Percentiles rank a stretch among this genome's conserved stretches.
These are phyloP conservation scores for Lycopodina hypogea DNA, from an alignment of 37 sponge, comb jelly and placozoan species.

Conservation along the genomic window DNA sequence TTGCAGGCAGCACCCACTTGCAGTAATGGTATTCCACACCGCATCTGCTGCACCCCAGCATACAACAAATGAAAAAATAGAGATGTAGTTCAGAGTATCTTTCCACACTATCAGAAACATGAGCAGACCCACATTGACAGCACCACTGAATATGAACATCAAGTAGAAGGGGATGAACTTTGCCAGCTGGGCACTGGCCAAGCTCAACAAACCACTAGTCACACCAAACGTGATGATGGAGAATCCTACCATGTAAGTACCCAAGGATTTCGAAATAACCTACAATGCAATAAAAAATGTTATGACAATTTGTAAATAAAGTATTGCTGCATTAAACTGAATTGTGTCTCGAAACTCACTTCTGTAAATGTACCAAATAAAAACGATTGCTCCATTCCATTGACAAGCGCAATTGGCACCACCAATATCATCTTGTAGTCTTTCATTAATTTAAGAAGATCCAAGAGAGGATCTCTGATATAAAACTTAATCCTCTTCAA, in stretches of 20 bases:
- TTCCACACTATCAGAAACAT: constrained; percentile 56
- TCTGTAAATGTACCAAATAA: constrained; percentile 37
- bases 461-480: constrained; percentile 26
- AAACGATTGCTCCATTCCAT: constrained; percentile 35
- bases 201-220: constrained; percentile 32
- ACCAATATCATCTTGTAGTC: constrained; percentile 27
- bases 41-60: constrained; percentile 54
- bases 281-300: too few relatives aligned
- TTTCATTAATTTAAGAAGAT: constrained; percentile 11
- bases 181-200: constrained; percentile 18
- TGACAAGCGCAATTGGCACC: constrained; percentile 13
- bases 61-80: constrained; percentile 34
- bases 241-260: constrained; percentile 51
- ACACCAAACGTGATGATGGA: constrained; percentile 35
- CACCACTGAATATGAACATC: constrained; percentile 19
- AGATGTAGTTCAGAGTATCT: constrained; percentile 33
- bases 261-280: constrained; percentile 66
- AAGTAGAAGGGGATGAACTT: constrained; percentile 44
- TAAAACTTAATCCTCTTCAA: constrained; percentile 12
- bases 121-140: constrained; percentile 26
- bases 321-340: too few relatives aligned
- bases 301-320: too few relatives aligned
- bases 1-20: constrained; percentile 44
- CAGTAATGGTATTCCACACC: constrained; percentile 47
- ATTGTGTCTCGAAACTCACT: constrained; percentile 24